Evolutionary conservation across 2,113 vertebrate species (phyloP).

Genomic region (rat (Rattus norvegicus)): DNA sequence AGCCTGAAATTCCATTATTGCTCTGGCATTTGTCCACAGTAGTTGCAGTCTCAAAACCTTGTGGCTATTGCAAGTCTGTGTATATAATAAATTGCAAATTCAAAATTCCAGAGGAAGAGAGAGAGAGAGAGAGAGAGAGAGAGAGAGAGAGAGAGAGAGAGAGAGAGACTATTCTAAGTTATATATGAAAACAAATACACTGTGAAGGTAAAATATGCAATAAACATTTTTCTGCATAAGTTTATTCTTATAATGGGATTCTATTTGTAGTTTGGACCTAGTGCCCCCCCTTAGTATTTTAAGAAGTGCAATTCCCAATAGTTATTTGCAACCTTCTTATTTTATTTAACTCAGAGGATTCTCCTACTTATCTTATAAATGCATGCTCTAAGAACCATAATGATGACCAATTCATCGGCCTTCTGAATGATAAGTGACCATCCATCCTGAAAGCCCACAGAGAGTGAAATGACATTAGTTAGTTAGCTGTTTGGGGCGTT

Average conservation of each 20-base stretch:
- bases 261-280: not conserved
- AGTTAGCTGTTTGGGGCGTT: too few species aligned
- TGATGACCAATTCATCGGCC: not conserved
- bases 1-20: not conserved
- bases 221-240: not conserved
- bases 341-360: constrained; percentile 17
- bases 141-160: not conserved
- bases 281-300: not conserved
- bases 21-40: constrained; percentile 6
- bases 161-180: not conserved
- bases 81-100: not conserved
- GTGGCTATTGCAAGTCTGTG: not conserved
- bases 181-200: not conserved
- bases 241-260: not conserved
- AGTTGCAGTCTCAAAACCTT: not conserved
- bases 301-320: not conserved
- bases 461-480: not conserved
- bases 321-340: not conserved
- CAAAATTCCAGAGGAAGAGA: not conserved
- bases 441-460: not conserved
- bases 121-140: too few species aligned
- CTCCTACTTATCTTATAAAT: not conserved
- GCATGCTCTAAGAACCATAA: not conserved
- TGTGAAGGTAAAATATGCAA: not conserved
- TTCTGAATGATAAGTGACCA: not conserved